Evolutionary conservation across 2,113 vertebrate genomes (phyloP).

Genomic region (Coturnix japonica): DNA sequence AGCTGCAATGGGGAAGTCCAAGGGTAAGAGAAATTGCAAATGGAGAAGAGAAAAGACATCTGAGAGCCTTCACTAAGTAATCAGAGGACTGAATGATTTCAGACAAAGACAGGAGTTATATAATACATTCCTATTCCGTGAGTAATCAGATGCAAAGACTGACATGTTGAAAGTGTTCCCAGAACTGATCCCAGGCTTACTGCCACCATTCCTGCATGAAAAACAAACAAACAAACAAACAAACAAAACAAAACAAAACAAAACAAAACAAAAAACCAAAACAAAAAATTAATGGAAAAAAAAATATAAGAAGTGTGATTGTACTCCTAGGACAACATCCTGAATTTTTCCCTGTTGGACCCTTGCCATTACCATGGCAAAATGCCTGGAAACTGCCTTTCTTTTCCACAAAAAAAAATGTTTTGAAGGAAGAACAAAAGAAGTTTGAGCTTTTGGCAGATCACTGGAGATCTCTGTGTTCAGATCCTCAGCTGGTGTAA

Average conservation of each 20-base stretch:
- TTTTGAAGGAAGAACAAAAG: conserved; percentile 67
- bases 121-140: conserved; percentile 47
- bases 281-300: background rate
- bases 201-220: background rate
- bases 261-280: background rate
- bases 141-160: conserved; percentile 52
- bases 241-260: no score
- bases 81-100: conserved; percentile 16
- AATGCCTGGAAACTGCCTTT: conserved; percentile 64
- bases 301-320: background rate
- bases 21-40: conserved; percentile 16
- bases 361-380: conserved; percentile 61
- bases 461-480: conserved; percentile 27
- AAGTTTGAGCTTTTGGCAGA: conserved; percentile 63
- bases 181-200: conserved; percentile 11
- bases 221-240: background rate
- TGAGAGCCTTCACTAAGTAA: conserved; percentile 35
- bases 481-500: conserved; percentile 59
- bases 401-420: conserved; percentile 56
- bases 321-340: conserved; percentile 40
- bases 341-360: conserved; percentile 50
- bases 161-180: conserved; percentile 30
- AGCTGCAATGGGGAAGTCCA: background rate
- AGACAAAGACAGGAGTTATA: conserved; percentile 38
- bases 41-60: conserved; percentile 23